Percentiles rank a stretch among this genome's conserved stretches.
Evolutionary conservation across 2,888 invertebrate species (phyloP).

Genomic region (Terebella lapidaria): DNA sequence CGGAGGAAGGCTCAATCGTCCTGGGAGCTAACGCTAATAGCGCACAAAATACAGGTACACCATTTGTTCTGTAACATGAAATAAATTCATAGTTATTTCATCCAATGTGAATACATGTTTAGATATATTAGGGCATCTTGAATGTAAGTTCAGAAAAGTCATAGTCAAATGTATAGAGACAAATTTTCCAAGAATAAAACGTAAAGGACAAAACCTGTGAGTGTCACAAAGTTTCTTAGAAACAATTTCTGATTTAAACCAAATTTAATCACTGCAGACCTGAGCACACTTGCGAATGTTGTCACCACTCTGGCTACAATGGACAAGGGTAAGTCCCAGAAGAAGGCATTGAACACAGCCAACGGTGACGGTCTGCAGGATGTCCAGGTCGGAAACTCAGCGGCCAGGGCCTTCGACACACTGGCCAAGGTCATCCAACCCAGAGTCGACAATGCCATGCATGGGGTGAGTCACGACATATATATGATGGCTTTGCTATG

Average conservation of each 20-base stretch:
- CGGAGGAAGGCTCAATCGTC: conserved; percentile 47
- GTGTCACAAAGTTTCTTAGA: too few species aligned
- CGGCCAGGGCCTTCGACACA: conserved; percentile 70
- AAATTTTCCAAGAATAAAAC: too few species aligned
- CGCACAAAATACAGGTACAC: conserved; percentile 14
- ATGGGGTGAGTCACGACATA: too few species aligned
- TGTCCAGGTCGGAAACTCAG: conserved; percentile 56
- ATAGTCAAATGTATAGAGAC: too few species aligned
- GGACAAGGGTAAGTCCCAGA: conserved; percentile 23
- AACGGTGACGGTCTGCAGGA: conserved; percentile 13
- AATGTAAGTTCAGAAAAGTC: too few species aligned
- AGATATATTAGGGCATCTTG: too few species aligned
- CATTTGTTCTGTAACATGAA: too few species aligned
- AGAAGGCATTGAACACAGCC: conserved; percentile 3
- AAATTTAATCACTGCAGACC: too few species aligned
- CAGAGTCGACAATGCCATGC: not conserved
- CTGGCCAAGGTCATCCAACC: conserved; percentile 59
- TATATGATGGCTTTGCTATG: not conserved
- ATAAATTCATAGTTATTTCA: too few species aligned
- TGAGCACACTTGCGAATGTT: conserved; percentile 56
- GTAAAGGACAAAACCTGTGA: too few species aligned
- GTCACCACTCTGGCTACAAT: conserved; percentile 56
- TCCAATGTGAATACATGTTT: too few species aligned
- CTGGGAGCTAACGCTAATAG: conserved; percentile 30
- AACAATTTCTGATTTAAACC: too few species aligned